phyloP scores from a whole-genome alignment of 2,888 invertebrate species.

The Pseudanteris insignis region DNA sequence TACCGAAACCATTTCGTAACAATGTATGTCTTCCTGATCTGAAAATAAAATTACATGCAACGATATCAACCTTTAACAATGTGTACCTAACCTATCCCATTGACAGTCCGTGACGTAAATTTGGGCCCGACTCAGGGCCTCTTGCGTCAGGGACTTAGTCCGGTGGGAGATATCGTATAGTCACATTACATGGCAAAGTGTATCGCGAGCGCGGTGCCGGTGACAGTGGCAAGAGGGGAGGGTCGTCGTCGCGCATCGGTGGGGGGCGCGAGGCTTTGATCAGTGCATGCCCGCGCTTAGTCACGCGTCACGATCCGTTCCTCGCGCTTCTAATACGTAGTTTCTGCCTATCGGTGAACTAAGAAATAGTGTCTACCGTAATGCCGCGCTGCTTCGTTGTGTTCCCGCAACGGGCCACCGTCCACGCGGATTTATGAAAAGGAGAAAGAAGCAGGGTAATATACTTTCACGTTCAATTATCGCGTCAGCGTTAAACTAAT shows the following conservation, averaged over 20 bases:
- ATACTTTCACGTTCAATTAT: conserved; percentile 21
- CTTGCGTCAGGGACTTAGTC: conserved; percentile 8
- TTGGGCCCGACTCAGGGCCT: conserved; percentile 34
- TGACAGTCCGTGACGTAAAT: conserved; percentile 26
- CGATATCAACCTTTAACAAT: too few relatives aligned
- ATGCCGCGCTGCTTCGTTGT: conserved; percentile 18
- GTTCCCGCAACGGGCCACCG: conserved; percentile 31
- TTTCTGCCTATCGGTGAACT: conserved; percentile 62
- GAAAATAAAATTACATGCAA: too few relatives aligned
- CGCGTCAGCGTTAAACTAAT: conserved; percentile 9
- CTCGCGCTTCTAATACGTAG: conserved; percentile 54
- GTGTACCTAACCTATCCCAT: conserved; percentile 30
- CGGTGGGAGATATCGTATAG: conserved; percentile 5
- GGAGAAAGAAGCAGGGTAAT: conserved; percentile 36
- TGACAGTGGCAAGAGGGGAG: not conserved
- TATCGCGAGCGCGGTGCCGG: conserved; percentile 15
- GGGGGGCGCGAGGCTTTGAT: conserved; percentile 3
- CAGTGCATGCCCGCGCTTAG: conserved; percentile 37
- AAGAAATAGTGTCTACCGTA: conserved; percentile 4
- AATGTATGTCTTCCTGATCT: too few relatives aligned
- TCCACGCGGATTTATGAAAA: conserved; percentile 36
- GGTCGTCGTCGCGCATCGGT: conserved; percentile 4
- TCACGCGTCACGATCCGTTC: conserved; percentile 37
- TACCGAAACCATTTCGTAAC: too few relatives aligned
- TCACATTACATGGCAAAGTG: conserved; percentile 9